Evolutionary conservation across 2,113 vertebrate genomes (phyloP), one percentile per base, ranked within the genome.

Genomic region (Circaetus cinerascens): DNA sequence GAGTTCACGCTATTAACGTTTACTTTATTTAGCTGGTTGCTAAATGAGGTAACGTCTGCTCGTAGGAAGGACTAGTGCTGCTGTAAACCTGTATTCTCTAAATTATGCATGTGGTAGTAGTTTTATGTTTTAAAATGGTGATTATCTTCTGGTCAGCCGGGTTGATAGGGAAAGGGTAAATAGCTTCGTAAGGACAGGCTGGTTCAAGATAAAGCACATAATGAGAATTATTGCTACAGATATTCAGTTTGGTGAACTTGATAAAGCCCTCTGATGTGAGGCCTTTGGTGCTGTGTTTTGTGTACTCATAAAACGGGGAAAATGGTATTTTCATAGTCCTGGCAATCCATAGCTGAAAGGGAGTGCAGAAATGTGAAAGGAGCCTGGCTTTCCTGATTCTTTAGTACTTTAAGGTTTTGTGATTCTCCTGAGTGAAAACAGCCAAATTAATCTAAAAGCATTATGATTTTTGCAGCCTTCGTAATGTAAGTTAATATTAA

Each of bases 41-140:
- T 97, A 95, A 92, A 95, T 78, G 69, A 98, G 94, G 85, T 86
- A 69, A 43, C 27, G 41, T 66, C 26, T 96, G 92, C 50, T 69
- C n/a, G 50, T 94, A 86, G 85, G 92, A 92, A 68, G 85, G 84
- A 86, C 21, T 15, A 77, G 84, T 29, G 56, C 60, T 97, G 89
- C 90, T 38, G 25, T 88, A 87, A 88, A 77, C 38, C 36, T 75
- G 30, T 63, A 5, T 69, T 83, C 41, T 83, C 38, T 55, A 40
- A 92, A 71, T 87, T 67, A 53, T 55, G 30, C 63, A 32, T 41
- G 34, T 3, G 3, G 27, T 34, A 17, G 25, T 62, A 71, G 55
- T 74, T 92, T 93, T 60, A 15, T 41, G 18, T 36, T 91, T 93
- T 56, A 29, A 88, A 95, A 74, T 15, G 36, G 32, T 68, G 68